Evolutionary conservation across 1,140 invertebrate genomes (phyloP).

Genomic region (Holotrichia oblita): DNA sequence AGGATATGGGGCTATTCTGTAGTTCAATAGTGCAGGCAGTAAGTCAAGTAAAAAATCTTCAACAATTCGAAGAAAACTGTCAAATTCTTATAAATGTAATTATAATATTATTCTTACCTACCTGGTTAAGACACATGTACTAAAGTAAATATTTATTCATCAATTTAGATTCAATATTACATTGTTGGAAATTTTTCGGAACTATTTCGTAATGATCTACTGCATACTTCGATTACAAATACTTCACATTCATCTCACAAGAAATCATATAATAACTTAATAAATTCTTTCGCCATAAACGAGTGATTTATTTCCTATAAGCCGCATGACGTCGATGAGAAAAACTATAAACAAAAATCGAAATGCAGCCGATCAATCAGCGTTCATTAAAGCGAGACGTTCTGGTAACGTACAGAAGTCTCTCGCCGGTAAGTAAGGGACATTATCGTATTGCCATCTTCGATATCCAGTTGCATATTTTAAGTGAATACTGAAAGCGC

Average conservation of each 20-base stretch:
- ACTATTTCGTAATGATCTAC: too few species aligned
- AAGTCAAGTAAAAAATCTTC: too few species aligned
- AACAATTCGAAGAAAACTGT: too few species aligned
- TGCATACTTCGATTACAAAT: too few species aligned
- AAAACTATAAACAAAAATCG: conserved; percentile 18
- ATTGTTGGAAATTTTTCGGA: too few species aligned
- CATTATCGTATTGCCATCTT: not conserved
- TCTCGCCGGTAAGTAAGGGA: not conserved
- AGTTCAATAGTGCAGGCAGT: too few species aligned
- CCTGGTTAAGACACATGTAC: too few species aligned
- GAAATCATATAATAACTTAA: not conserved
- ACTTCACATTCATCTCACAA: not conserved
- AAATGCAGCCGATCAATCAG: conserved; percentile 15
- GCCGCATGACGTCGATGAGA: not conserved
- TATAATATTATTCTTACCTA: too few species aligned
- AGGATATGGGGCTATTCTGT: too few species aligned
- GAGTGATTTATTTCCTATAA: not conserved
- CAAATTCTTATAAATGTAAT: too few species aligned
- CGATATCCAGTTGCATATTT: conserved; percentile 23
- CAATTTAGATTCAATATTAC: too few species aligned
- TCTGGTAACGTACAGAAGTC: conserved; percentile 24
- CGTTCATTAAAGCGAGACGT: conserved; percentile 19
- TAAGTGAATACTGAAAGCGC: not conserved
- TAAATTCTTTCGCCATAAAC: not conserved
- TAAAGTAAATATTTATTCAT: too few species aligned